A percentile compares a stretch with the other conserved stretches of the same genome.
Conservation (phyloP, 2,797 vertebrate genomes). For the Distichodus sexfasciatus region DNA sequence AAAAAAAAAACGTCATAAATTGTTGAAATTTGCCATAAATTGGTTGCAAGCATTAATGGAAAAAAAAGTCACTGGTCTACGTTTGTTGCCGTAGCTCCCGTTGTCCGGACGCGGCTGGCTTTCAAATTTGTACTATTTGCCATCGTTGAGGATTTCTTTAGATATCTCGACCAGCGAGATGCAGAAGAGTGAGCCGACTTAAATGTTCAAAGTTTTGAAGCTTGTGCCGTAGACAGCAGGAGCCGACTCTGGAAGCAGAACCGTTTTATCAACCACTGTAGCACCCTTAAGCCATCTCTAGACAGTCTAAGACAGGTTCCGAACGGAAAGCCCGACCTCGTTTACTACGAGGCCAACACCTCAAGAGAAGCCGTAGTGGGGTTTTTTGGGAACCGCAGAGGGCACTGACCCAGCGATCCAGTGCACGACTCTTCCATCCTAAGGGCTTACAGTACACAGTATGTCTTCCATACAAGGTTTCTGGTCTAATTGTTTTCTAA, state of each 20-base stretch:
- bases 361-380: constrained; percentile 28
- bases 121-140: not conserved
- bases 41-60: not conserved
- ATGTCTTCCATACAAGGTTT: constrained; percentile 51
- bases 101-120: constrained; percentile 10
- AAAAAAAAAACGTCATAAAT: constrained; percentile 22
- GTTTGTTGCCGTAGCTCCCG: constrained; percentile 23
- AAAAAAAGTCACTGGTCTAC: constrained; percentile 5
- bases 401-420: constrained; percentile 36
- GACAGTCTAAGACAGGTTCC: constrained; percentile 31
- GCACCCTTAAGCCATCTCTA: constrained; percentile 40
- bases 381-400: constrained; percentile 34
- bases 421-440: constrained; percentile 49
- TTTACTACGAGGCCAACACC: constrained; percentile 21
- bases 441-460: constrained; percentile 52
- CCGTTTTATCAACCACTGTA: constrained; percentile 29
- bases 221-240: constrained; percentile 1
- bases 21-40: not conserved
- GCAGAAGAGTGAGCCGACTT: not conserved
- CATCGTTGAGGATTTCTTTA: not conserved
- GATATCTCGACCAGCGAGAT: too few relatives aligned
- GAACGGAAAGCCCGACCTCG: constrained; percentile 28
- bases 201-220: not conserved
- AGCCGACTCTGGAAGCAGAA: constrained; percentile 17
- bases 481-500: constrained; percentile 39